phyloP scores from a whole-genome alignment of 2,888 invertebrate genomes.

The Pinctada fucata region DNA sequence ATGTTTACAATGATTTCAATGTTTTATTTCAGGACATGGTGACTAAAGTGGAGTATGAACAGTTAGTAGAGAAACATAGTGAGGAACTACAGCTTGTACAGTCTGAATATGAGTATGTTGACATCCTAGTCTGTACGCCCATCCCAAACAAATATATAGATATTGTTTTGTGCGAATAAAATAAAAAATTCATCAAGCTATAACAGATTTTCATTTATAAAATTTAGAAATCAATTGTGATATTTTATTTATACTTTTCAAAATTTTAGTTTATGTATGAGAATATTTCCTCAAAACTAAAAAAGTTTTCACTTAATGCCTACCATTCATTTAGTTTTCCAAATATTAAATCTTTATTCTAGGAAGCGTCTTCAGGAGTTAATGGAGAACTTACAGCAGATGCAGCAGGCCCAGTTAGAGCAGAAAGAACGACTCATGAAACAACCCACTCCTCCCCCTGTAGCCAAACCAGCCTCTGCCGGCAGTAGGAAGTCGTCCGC shows the following conservation, averaged over 20 bases:
- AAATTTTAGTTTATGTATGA: too few species aligned
- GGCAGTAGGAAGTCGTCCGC: constrained; percentile 33
- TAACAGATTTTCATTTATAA: too few species aligned
- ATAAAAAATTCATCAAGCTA: too few species aligned
- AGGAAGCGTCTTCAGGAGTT: constrained; percentile 68
- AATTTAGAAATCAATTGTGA: too few species aligned
- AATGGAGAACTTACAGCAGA: constrained; percentile 60
- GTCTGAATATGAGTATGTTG: constrained; percentile 73
- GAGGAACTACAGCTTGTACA: constrained; percentile 68
- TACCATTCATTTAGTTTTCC: too few species aligned
- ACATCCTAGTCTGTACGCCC: not conserved
- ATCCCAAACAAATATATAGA: not conserved
- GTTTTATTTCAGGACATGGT: constrained; percentile 65
- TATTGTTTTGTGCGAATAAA: not conserved
- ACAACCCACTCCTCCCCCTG: not conserved
- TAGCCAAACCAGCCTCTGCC: constrained; percentile 35
- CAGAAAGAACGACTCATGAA: constrained; percentile 38
- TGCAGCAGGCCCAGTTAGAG: constrained; percentile 58
- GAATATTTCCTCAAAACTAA: too few species aligned
- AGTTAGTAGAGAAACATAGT: constrained; percentile 63
- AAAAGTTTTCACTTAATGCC: too few species aligned
- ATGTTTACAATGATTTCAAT: not conserved
- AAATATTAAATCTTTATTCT: not conserved
- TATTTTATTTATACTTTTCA: too few species aligned
- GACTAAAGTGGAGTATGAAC: constrained; percentile 65